Percentiles rank a stretch among this genome's conserved stretches.
These are phyloP conservation scores for Coleophora deauratella DNA, from an alignment of 2,888 invertebrate genomes.

Conservation along the genomic window DNA sequence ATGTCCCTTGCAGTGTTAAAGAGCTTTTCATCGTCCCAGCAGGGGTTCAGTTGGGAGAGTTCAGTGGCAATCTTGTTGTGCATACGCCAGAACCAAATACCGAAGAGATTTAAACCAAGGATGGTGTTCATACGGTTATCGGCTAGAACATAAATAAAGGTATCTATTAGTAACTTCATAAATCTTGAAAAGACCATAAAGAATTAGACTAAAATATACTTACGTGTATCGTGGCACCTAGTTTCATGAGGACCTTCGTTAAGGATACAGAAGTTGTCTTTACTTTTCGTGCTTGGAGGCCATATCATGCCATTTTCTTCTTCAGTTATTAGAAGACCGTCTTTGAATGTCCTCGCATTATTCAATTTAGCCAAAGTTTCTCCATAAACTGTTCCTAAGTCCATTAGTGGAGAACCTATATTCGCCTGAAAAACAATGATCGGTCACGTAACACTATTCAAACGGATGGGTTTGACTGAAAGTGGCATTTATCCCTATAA, in stretches of 20 bases:
- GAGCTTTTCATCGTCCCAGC: constrained; percentile 35
- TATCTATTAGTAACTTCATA: too few species aligned
- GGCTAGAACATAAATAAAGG: constrained; percentile 10
- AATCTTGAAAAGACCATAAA: too few species aligned
- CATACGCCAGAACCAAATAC: constrained; percentile 32
- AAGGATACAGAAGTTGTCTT: constrained; percentile 4
- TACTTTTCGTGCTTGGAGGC: constrained; percentile 17
- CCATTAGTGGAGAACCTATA: too few species aligned
- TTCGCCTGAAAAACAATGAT: too few species aligned
- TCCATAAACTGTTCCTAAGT: too few species aligned
- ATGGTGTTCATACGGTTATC: not conserved
- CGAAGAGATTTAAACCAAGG: constrained; percentile 18
- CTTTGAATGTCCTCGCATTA: constrained; percentile 9
- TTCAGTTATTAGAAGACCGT: constrained; percentile 25
- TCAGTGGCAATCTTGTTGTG: constrained; percentile 32
- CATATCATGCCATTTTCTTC: constrained; percentile 23
- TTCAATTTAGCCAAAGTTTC: too few species aligned
- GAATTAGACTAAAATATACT: constrained; percentile 2
- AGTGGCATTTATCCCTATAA: too few species aligned
- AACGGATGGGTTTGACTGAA: too few species aligned
- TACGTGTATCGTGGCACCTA: constrained; percentile 15
- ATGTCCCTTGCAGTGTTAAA: constrained; percentile 35
- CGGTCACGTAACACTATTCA: too few species aligned
- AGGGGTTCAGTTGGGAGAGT: constrained; percentile 28
- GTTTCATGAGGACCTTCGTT: constrained; percentile 7